Conservation (phyloP, 2,797 vertebrate species). For the Ctenopoma multispine region DNA sequence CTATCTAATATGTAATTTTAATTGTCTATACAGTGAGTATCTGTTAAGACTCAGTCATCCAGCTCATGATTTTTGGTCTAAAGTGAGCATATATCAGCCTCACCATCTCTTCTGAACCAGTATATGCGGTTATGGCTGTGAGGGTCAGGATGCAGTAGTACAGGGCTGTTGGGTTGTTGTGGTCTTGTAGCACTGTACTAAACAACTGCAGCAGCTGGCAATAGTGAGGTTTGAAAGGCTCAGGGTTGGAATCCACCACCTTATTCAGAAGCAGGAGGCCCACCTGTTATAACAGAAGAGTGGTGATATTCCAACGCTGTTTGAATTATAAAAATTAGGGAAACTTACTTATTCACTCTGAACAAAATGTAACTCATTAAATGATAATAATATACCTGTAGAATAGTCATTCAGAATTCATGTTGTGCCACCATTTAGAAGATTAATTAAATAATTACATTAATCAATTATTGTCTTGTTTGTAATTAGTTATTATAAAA, state of each 20-base stretch:
- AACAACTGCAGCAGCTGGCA: slow-evolving; percentile 88
- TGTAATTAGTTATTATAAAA: no score
- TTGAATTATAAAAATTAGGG: no score
- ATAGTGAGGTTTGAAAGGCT: slow-evolving; percentile 87
- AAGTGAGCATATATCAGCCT: slow-evolving; percentile 44
- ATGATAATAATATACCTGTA: no score
- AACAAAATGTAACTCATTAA: not conserved
- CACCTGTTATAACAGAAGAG: slow-evolving; percentile 72
- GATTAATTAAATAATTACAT: no score
- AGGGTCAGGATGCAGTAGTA: slow-evolving; percentile 90
- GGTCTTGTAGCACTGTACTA: slow-evolving; percentile 82
- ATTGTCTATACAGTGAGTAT: not conserved
- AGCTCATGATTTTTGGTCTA: no score
- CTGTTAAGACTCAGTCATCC: no score
- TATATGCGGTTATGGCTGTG: slow-evolving; percentile 82
- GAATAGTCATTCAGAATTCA: no score
- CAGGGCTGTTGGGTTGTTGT: slow-evolving; percentile 82
- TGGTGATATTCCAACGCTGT: not conserved
- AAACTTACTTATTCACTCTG: no score
- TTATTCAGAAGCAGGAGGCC: slow-evolving; percentile 90
- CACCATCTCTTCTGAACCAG: slow-evolving; percentile 88
- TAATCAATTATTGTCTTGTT: no score
- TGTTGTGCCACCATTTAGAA: no score
- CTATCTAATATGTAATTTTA: not conserved
- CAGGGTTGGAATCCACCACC: slow-evolving; percentile 88